Conservation (phyloP, 2,888 invertebrate species). For the Margaritifera margaritifera region DNA sequence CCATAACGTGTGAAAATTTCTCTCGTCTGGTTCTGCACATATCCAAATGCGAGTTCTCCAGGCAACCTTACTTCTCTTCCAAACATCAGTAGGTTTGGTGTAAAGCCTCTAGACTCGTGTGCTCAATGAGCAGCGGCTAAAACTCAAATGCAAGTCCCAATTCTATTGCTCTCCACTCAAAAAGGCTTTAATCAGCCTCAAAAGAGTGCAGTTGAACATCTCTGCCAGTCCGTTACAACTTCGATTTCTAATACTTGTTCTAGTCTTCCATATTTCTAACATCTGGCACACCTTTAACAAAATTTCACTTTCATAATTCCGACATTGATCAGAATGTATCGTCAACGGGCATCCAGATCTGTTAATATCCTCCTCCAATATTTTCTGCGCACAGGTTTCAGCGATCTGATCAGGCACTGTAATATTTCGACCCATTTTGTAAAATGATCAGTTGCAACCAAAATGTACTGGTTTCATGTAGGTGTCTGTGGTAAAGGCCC, state of each 20-base stretch:
- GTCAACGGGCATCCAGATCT: constrained; percentile 23
- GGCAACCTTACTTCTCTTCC: constrained; percentile 6
- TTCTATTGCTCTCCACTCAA: constrained; percentile 10
- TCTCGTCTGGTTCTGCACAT: neutral
- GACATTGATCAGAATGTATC: constrained; percentile 23
- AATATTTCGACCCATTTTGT: constrained; percentile 21
- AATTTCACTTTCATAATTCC: constrained; percentile 14
- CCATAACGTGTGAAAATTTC: neutral
- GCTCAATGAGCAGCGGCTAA: constrained; percentile 13
- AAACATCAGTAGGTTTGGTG: constrained; percentile 10
- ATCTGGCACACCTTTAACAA: constrained; percentile 15
- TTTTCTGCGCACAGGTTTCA: constrained; percentile 15
- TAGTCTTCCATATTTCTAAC: constrained; percentile 5
- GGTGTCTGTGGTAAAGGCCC: constrained; percentile 25
- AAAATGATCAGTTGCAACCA: constrained; percentile 26
- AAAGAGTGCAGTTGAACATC: constrained; percentile 5
- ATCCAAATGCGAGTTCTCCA: neutral
- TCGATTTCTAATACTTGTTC: constrained; percentile 7
- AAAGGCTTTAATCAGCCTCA: constrained; percentile 13
- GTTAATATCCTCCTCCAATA: constrained; percentile 19
- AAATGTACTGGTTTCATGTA: constrained; percentile 21
- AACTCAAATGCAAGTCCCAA: constrained; percentile 15
- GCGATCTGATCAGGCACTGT: constrained; percentile 25
- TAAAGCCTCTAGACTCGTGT: constrained; percentile 4
- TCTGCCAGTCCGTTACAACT: constrained; percentile 4